Evolutionary conservation across 2,888 invertebrate genomes (phyloP).

Genomic region (Kryphioiulus occultus): DNA sequence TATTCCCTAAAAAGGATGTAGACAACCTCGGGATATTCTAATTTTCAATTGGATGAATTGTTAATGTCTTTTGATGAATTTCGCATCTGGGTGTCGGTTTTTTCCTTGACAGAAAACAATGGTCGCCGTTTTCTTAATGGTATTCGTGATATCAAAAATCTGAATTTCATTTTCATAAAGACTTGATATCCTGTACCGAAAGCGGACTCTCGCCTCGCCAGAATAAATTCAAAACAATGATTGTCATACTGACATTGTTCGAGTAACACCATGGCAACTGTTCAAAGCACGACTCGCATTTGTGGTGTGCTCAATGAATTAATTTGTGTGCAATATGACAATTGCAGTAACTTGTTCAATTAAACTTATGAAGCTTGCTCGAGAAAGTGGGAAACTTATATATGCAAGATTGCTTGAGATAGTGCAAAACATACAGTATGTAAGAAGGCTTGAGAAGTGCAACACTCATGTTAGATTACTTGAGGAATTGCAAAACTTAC

Average conservation of each 20-base stretch:
- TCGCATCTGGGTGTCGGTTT: neutral
- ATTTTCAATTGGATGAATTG: neutral
- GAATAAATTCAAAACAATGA: neutral
- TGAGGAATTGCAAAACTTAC: too few relatives aligned
- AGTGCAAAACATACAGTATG: too few relatives aligned
- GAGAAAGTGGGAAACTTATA: too few relatives aligned
- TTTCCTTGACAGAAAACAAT: neutral
- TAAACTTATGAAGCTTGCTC: too few relatives aligned
- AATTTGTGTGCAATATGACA: too few relatives aligned
- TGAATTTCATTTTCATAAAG: neutral
- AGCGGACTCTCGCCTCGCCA: neutral
- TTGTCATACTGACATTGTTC: neutral
- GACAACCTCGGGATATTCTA: neutral
- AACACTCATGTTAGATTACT: too few relatives aligned
- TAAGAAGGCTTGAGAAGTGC: too few relatives aligned
- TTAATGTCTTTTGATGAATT: neutral
- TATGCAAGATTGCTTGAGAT: too few relatives aligned
- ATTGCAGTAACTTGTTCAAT: neutral
- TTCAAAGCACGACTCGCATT: too few relatives aligned
- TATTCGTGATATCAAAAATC: neutral
- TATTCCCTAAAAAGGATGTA: neutral
- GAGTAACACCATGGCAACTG: neutral
- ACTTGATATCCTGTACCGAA: neutral
- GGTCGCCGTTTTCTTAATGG: neutral
- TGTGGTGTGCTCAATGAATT: too few relatives aligned